A percentile compares a stretch with the other conserved stretches of the same genome.
phyloP scores from a whole-genome alignment of 2,797 vertebrate genomes.

The Babyrousa celebensis region DNA sequence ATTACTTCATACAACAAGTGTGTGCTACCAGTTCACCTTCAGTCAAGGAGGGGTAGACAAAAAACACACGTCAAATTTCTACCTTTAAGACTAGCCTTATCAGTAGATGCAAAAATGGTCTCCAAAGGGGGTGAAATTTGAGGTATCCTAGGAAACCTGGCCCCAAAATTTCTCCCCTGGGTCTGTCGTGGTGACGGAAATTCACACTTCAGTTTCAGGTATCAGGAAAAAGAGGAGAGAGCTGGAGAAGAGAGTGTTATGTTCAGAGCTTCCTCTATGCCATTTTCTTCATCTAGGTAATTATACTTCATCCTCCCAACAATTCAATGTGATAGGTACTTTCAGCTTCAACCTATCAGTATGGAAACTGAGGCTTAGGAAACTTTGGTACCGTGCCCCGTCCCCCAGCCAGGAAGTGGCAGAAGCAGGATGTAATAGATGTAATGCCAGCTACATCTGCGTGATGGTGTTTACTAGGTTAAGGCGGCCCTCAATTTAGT shows the following conservation, averaged over 20 bases:
- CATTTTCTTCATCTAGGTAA: slow-evolving; percentile 59
- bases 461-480: slow-evolving; percentile 16
- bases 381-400: background rate
- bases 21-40: background rate
- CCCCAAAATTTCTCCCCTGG: background rate
- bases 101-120: slow-evolving; percentile 22
- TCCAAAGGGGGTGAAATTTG: slow-evolving; percentile 27
- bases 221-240: slow-evolving; percentile 41
- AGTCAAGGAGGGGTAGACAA: background rate
- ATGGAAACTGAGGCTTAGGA: slow-evolving; percentile 46
- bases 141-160: slow-evolving; percentile 8
- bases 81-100: slow-evolving; percentile 42
- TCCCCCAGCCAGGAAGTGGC: slow-evolving; percentile 29
- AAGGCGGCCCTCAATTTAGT: slow-evolving; percentile 8
- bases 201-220: slow-evolving; percentile 48
- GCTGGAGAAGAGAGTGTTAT: slow-evolving; percentile 1
- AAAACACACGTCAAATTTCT: slow-evolving; percentile 60
- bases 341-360: slow-evolving; percentile 40
- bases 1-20: slow-evolving; percentile 22
- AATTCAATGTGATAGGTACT: slow-evolving; percentile 29
- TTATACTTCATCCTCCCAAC: slow-evolving; percentile 50
- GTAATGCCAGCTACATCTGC: background rate
- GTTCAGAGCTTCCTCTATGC: slow-evolving; percentile 26
- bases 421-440: background rate
- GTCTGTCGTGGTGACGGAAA: slow-evolving; percentile 57